Percentiles rank a stretch among this genome's conserved stretches.
phyloP scores from a whole-genome alignment of 1,140 invertebrate genomes.

The Adelges cooleyi region DNA sequence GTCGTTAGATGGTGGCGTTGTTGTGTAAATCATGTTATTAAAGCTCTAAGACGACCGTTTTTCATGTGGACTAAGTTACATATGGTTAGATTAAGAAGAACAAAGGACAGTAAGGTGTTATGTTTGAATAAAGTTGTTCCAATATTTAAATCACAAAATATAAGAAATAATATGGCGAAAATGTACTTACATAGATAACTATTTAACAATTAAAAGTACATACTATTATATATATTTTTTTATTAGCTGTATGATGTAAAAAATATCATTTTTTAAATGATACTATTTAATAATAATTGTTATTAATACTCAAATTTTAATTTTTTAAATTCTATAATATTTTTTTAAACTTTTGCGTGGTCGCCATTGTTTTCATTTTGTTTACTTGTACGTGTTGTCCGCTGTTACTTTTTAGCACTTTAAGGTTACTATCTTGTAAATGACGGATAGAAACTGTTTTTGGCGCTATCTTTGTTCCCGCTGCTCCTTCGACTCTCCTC shows the following conservation, averaged over 20 bases:
- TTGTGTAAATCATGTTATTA: not conserved
- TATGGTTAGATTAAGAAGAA: slow-evolving; percentile 18
- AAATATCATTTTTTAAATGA: no score
- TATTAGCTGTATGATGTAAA: not conserved
- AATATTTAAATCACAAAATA: not conserved
- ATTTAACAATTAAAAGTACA: not conserved
- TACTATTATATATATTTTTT: not conserved
- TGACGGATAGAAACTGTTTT: slow-evolving; percentile 17
- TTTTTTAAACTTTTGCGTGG: slow-evolving; percentile 21
- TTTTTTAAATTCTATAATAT: not conserved
- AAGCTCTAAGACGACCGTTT: slow-evolving; percentile 6
- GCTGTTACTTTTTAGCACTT: not conserved
- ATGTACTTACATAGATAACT: no score
- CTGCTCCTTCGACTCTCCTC: not conserved
- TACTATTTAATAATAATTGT: not conserved
- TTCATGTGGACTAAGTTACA: not conserved
- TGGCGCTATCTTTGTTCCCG: not conserved
- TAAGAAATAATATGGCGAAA: not conserved
- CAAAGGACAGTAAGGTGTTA: not conserved
- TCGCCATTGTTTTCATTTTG: slow-evolving; percentile 27
- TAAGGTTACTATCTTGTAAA: not conserved
- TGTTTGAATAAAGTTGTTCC: not conserved
- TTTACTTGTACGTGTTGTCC: slow-evolving; percentile 1
- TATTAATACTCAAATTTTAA: not conserved
- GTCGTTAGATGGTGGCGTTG: not conserved